A percentile compares a stretch with the other conserved stretches of the same genome.
These are phyloP conservation scores for Acrobasis consociella DNA, from an alignment of 2,888 invertebrate genomes.

Conservation along the genomic window DNA sequence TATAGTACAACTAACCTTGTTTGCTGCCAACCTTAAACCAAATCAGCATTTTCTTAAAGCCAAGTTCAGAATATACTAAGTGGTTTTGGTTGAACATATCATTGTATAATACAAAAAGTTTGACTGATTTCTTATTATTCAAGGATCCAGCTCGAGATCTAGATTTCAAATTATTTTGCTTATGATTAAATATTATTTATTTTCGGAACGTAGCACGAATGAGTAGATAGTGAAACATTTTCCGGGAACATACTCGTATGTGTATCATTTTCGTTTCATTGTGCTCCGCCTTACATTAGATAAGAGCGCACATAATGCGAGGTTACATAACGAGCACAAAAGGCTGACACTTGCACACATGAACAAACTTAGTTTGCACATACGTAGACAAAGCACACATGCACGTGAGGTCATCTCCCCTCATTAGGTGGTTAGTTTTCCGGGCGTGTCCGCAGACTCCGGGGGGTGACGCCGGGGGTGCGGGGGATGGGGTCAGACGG, in stretches of 20 bases:
- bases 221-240: neutral
- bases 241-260: neutral
- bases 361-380: conserved; percentile 69
- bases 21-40: no score
- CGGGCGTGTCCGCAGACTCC: conserved; percentile 82
- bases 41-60: no score
- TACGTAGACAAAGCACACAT: conserved; percentile 77
- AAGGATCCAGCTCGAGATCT: no score
- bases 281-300: conserved; percentile 28
- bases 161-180: no score
- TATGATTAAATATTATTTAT: neutral
- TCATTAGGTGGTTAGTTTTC: conserved; percentile 83
- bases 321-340: conserved; percentile 71
- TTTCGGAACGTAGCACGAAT: neutral
- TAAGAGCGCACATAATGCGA: conserved; percentile 46
- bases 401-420: conserved; percentile 82
- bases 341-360: conserved; percentile 69
- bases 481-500: conserved; percentile 60
- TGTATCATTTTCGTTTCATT: conserved; percentile 6
- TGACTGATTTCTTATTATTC: no score
- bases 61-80: no score
- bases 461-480: conserved; percentile 52
- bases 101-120: no score
- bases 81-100: no score
- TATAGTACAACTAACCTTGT: no score